A percentile compares a stretch with the other conserved stretches of the same genome.
phyloP scores from a whole-genome alignment of 2,113 vertebrate genomes.

The Capreolus pygargus region DNA sequence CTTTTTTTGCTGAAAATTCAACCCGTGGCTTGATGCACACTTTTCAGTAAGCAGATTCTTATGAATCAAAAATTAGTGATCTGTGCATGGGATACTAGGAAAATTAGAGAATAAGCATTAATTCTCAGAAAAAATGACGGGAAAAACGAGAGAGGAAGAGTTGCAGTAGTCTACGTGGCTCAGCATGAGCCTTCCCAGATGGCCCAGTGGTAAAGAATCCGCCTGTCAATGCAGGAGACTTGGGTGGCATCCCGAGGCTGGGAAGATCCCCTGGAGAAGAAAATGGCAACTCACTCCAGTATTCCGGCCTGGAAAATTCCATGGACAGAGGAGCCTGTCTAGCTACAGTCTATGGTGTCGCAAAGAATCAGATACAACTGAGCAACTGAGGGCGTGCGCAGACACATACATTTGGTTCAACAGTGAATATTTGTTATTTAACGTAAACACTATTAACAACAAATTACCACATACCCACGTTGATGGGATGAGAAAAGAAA shows the following conservation, averaged over 20 bases:
- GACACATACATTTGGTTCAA: neutral
- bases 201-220: neutral
- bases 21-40: neutral
- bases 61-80: neutral
- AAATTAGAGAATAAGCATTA: slow-evolving; percentile 1
- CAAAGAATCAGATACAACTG: neutral
- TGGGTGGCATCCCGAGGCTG: neutral
- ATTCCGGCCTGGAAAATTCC: neutral
- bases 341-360: neutral
- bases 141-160: neutral
- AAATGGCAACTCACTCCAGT: neutral
- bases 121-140: neutral
- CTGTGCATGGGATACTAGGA: neutral
- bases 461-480: neutral
- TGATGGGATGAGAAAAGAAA: neutral
- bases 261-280: neutral
- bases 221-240: neutral
- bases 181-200: neutral
- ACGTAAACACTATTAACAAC: neutral
- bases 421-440: neutral
- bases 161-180: neutral
- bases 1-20: slow-evolving; percentile 2
- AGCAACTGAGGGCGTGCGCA: rapidly evolving
- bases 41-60: slow-evolving; percentile 9
- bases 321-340: neutral